A percentile compares a stretch with the other conserved stretches of the same genome.
These are phyloP conservation scores for Entosphenus tridentatus DNA, from an alignment of 2,113 vertebrate species.

Conservation along the genomic window DNA sequence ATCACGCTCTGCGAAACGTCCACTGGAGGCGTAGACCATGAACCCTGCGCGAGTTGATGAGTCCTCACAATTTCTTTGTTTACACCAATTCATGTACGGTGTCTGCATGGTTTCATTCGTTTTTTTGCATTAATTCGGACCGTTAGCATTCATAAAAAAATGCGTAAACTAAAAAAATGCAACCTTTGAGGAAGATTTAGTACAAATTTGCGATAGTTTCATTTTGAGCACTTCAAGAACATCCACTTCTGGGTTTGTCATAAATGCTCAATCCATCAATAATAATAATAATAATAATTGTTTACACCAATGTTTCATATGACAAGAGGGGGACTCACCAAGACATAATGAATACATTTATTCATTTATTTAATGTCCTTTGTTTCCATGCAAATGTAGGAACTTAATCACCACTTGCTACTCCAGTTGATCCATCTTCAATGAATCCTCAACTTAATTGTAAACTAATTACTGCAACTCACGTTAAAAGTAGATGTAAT, in stretches of 20 bases:
- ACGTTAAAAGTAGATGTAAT: neutral
- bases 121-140: too few species aligned
- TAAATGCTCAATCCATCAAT: conserved; percentile 1
- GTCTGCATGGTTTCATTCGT: too few species aligned
- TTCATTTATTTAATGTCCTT: neutral
- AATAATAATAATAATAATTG: neutral
- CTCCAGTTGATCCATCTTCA: conserved; percentile 4
- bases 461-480: conserved; percentile 5
- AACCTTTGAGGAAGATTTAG: too few species aligned
- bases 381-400: conserved; percentile 5
- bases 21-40: too few species aligned
- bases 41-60: too few species aligned
- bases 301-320: conserved; percentile 4
- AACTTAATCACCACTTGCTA: conserved; percentile 4
- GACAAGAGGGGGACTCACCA: neutral
- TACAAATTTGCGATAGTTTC: neutral
- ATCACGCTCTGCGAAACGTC: too few species aligned
- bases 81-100: too few species aligned
- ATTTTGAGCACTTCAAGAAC: neutral
- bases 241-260: neutral
- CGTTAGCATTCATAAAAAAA: too few species aligned
- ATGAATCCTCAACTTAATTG: conserved; percentile 1
- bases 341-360: neutral
- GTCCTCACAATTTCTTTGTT: too few species aligned
- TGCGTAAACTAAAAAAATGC: too few species aligned